Evolutionary conservation across 1,140 invertebrate species (phyloP), one percentile per base, ranked within the genome.

Genomic region (Camponotus pennsylvanicus): DNA sequence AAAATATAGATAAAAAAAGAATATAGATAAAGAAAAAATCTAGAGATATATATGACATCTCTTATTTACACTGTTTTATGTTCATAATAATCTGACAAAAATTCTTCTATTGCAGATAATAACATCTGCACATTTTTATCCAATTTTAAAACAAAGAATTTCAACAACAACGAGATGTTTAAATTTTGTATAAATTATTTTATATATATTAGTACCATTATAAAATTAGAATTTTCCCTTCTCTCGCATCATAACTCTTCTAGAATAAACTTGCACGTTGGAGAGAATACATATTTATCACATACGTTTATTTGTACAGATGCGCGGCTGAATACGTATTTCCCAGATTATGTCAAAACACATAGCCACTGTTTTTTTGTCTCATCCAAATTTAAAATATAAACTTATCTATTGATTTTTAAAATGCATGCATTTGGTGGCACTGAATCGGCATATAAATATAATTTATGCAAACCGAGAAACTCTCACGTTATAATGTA

Each of bases 401-500:
- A 79, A 64, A 79, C n/a, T 59, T 52, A 13, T 18, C 40, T 32
- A 80, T 80, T 42, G 13, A 79, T 79, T 66, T 15, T 1, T 45
- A 70, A 45, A 70, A 21, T 34, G n/a, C 18, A n/a, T 59, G 9
- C 6, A 59, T 34, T 70, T 49, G 11, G 57, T 11, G 9, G 1
- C 8, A 11, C 27, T 69, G 21, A 45, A 52, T 13, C 1, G 0
- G 0, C 40, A 70, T 70, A 57, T 70, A 45, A 55, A 57, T 69
- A 32, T 21, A 52, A 63, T 13, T 55, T 32, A 69, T 27, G 49
- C 13, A 52, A 18, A 52, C 3, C 6, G 2, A 37, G 6, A 55
- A 70, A 80, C 15, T 8, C 1, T 27, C 27, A 27, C 5, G 0
- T 15, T 21, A 40, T 15, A 21, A 80, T 55, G 42, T 27, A 3